phyloP scores from a whole-genome alignment of 1,140 invertebrate genomes.

The Manduca sexta region DNA sequence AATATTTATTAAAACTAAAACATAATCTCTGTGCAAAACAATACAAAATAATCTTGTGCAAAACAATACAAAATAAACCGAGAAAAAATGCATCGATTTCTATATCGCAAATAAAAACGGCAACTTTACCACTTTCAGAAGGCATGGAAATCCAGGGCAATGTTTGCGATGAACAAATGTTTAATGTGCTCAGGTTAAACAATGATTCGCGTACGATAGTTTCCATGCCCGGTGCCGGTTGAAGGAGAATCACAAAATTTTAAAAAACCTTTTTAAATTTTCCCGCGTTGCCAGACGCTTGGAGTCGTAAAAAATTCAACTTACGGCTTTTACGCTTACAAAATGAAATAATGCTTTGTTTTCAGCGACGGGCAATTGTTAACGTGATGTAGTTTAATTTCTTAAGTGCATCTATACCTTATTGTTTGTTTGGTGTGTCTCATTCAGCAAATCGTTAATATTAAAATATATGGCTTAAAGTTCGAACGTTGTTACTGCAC shows the following conservation, averaged over 20 bases:
- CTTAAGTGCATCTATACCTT: slow-evolving; percentile 14
- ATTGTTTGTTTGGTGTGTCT: background rate
- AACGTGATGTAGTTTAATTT: slow-evolving; percentile 17
- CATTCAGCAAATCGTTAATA: background rate
- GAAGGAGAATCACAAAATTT: slow-evolving; percentile 40
- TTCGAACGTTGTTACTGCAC: too few species aligned
- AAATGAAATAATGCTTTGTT: slow-evolving; percentile 38
- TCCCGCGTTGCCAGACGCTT: slow-evolving; percentile 35
- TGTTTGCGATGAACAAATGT: slow-evolving; percentile 31
- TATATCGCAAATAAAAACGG: background rate
- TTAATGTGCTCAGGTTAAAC: slow-evolving; percentile 30
- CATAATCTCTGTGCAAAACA: too few species aligned
- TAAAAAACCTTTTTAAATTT: slow-evolving; percentile 50
- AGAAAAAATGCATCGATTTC: too few species aligned
- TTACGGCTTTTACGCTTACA: slow-evolving; percentile 40
- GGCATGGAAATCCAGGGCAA: slow-evolving; percentile 27
- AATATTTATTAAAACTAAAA: too few species aligned
- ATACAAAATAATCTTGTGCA: too few species aligned
- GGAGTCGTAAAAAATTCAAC: slow-evolving; percentile 47
- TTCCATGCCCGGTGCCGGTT: slow-evolving; percentile 24
- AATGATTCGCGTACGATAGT: slow-evolving; percentile 24
- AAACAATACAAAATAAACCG: too few species aligned
- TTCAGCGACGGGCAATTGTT: slow-evolving; percentile 19
- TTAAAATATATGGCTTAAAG: background rate
- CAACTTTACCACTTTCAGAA: background rate